Base-by-base conservation (phyloP, 2,113 vertebrate genomes). In the Jaculus jaculus region DNA sequence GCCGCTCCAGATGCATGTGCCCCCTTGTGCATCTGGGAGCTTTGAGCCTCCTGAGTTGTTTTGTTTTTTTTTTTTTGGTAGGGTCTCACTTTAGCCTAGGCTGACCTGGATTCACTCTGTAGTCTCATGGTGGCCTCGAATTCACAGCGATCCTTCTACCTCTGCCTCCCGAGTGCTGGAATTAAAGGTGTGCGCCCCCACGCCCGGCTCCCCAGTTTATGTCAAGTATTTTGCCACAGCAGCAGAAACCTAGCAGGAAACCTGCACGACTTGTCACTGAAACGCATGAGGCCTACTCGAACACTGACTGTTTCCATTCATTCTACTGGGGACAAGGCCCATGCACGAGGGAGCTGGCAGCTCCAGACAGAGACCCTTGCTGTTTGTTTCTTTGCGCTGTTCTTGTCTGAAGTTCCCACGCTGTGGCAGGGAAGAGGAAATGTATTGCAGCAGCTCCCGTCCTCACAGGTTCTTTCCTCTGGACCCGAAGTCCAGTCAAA, bases 401-500 rank as follows among this genome's bases (percentile, higher is more conserved):
- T 54, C 15, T 65, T 72, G 85, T 69, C 86, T 80, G 6, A 92
- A 69, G 24, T 65, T 87, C 26, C 15, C 71, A 82, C 92, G 72
- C 42, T 90, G 9, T 68, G 11, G 54, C 24, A 74, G 72, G 73
- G 83, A 58, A 88, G 69, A 88, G 63, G 26, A 85, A 91, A 26
- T 85, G 60, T 65, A 32, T n/a, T 90, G 15, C 26, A 23, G n/a
- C 8, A 91, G 37, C 28, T 72, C 42, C 69, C 39, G 34, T 65
- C 69, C 90, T 90, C 77, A 92, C 15, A 90, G 78, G 71, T 65
- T 92, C 18, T 84, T 83, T 58, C 51, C 75, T 92, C 65, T 34
- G 90, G 77, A 61, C 75, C 54, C n/a, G 77, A 88, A 54, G 17
- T 92, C 77, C 87, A 90, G 47, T 65, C 47, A 89, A 90, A 87